phyloP scores from a whole-genome alignment of 2,797 vertebrate species.

The Decapterus maruadsi region DNA sequence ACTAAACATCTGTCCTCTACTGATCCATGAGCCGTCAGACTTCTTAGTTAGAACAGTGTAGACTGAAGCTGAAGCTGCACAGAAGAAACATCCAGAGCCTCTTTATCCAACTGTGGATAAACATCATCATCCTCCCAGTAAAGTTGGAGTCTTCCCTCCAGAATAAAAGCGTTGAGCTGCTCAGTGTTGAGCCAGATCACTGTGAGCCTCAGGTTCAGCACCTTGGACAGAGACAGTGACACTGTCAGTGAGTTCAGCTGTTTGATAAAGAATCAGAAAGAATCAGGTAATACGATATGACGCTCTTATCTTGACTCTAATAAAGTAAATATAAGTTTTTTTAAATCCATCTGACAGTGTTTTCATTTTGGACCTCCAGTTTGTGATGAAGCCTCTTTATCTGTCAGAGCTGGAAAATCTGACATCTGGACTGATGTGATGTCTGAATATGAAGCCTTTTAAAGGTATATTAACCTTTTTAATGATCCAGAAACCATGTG shows the following conservation, averaged over 20 bases:
- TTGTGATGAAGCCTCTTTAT: constrained; percentile 10
- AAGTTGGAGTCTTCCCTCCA: not conserved
- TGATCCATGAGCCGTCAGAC: constrained; percentile 35
- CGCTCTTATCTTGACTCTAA: constrained; percentile 14
- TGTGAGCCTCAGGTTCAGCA: constrained; percentile 62
- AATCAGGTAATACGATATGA: too few relatives aligned
- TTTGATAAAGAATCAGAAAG: constrained; percentile 67
- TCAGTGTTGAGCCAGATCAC: constrained; percentile 34
- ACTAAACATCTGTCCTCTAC: too few relatives aligned
- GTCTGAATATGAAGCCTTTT: constrained; percentile 34
- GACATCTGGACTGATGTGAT: constrained; percentile 7
- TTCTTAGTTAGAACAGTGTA: constrained; percentile 20
- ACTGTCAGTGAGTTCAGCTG: constrained; percentile 57
- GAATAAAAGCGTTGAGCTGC: constrained; percentile 11
- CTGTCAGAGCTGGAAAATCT: constrained; percentile 14
- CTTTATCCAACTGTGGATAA: too few relatives aligned
- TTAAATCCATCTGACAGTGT: not conserved
- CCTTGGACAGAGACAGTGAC: constrained; percentile 60
- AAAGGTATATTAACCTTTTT: constrained; percentile 28
- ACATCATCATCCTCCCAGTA: not conserved
- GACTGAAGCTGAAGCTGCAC: too few relatives aligned
- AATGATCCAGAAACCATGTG: too few relatives aligned
- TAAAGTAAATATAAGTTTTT: not conserved
- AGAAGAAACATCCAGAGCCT: too few relatives aligned
- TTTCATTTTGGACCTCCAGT: not conserved